Evolutionary conservation across 1,140 invertebrate genomes (phyloP).

Genomic region (Oryctes rhinoceros): DNA sequence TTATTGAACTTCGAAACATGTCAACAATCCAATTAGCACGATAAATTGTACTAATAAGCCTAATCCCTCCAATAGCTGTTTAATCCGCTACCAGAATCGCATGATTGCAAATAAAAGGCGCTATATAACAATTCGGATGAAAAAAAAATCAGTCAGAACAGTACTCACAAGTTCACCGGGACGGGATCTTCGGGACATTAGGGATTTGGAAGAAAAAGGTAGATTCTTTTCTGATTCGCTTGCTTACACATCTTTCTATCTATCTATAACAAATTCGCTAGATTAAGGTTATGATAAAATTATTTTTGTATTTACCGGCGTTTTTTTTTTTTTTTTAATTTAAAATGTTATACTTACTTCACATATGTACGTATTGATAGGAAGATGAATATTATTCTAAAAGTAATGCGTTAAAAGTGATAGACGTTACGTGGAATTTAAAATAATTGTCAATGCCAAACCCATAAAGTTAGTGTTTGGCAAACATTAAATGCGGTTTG

Average conservation of each 20-base stretch:
- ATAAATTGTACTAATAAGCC: not conserved
- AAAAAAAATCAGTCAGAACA: not conserved
- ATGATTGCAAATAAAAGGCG: not conserved
- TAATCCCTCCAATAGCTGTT: not conserved
- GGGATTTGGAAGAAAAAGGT: conserved; percentile 29
- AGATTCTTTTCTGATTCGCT: conserved; percentile 16
- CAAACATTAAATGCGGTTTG: not conserved
- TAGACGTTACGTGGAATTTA: conserved; percentile 15
- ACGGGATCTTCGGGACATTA: not conserved
- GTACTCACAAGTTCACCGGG: not conserved
- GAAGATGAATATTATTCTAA: not conserved
- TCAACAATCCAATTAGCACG: conserved; percentile 14
- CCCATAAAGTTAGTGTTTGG: conserved; percentile 1
- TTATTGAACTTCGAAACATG: not conserved
- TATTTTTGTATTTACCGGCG: not conserved
- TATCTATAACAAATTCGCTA: conserved; percentile 19
- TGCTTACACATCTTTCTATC: conserved; percentile 20
- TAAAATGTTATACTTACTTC: not conserved
- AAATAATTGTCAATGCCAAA: conserved; percentile 34
- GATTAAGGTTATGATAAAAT: not conserved
- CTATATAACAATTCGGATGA: not conserved
- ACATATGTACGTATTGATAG: not conserved
- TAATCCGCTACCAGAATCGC: not conserved
- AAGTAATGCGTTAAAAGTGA: not conserved
- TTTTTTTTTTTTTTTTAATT: not conserved